Percentiles rank a stretch among this genome's conserved stretches.
These are phyloP conservation scores for Sphaerodactylus townsendi DNA, from an alignment of 2,113 vertebrate species.

Conservation along the genomic window DNA sequence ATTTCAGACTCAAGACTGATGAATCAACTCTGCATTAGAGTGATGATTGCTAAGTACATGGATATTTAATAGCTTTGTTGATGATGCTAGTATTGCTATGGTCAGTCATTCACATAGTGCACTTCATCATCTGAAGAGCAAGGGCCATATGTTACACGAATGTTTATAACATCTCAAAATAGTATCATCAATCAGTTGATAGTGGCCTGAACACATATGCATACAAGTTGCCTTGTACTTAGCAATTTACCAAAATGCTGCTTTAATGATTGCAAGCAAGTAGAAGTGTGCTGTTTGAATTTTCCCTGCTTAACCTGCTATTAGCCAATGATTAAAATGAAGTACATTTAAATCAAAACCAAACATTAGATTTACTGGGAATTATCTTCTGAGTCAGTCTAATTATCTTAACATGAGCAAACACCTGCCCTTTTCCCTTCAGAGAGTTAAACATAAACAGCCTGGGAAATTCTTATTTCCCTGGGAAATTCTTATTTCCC, in stretches of 20 bases:
- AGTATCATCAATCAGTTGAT: conserved; percentile 4
- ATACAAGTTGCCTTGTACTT: not conserved
- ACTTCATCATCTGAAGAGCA: not conserved
- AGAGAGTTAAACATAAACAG: no score
- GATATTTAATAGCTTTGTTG: conserved; percentile 3
- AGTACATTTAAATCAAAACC: not conserved
- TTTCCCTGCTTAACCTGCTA: not conserved
- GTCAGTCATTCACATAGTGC: not conserved
- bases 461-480: no score
- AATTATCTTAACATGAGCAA: not conserved
- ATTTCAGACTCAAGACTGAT: not conserved
- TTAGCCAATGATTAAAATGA: not conserved
- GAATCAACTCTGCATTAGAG: not conserved
- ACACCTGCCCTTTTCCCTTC: no score
- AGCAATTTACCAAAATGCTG: not conserved
- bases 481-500: no score
- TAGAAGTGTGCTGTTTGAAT: not conserved
- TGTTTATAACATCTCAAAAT: not conserved
- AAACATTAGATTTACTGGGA: not conserved
- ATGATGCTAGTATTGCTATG: not conserved
- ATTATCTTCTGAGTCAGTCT: not conserved
- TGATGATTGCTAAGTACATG: not conserved
- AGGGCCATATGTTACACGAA: not conserved
- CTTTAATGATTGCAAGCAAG: not conserved
- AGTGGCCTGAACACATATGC: not conserved